Percentiles rank a stretch among this genome's conserved stretches.
Conservation (phyloP, 2,888 invertebrate species). For the Drosophila stalkeri region DNA sequence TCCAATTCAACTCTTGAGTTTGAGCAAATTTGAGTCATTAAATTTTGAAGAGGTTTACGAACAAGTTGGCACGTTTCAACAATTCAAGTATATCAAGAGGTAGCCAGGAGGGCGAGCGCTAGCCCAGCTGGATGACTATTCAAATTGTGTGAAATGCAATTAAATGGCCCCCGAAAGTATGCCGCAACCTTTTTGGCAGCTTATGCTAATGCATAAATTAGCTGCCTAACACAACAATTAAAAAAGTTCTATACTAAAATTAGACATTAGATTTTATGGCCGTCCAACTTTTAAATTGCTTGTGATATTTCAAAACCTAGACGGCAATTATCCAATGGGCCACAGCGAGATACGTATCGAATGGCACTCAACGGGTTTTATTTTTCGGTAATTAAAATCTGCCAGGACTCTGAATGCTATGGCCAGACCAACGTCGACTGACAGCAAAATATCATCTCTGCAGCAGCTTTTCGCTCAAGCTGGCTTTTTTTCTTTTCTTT, state of each 20-base stretch:
- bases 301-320: conserved; percentile 41
- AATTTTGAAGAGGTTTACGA: conserved; percentile 54
- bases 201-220: conserved; percentile 65
- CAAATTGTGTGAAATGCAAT: conserved; percentile 50
- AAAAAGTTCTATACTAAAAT: conserved; percentile 63
- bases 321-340: neutral
- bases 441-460: neutral
- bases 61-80: conserved; percentile 44
- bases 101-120: neutral
- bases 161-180: conserved; percentile 44
- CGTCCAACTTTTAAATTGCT: conserved; percentile 60
- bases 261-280: conserved; percentile 58
- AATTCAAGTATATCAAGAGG: conserved; percentile 27
- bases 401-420: neutral
- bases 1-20: conserved; percentile 37
- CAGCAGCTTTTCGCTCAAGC: neutral
- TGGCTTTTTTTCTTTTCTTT: neutral
- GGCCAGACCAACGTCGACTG: neutral
- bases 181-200: conserved; percentile 42
- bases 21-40: conserved; percentile 64
- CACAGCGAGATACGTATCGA: neutral
- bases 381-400: conserved; percentile 18
- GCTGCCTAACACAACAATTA: conserved; percentile 54
- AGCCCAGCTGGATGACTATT: conserved; percentile 27
- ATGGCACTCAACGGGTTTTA: conserved; percentile 16